Evolutionary conservation across 2,113 vertebrate genomes (phyloP).

Genomic region (Centropristis striata): DNA sequence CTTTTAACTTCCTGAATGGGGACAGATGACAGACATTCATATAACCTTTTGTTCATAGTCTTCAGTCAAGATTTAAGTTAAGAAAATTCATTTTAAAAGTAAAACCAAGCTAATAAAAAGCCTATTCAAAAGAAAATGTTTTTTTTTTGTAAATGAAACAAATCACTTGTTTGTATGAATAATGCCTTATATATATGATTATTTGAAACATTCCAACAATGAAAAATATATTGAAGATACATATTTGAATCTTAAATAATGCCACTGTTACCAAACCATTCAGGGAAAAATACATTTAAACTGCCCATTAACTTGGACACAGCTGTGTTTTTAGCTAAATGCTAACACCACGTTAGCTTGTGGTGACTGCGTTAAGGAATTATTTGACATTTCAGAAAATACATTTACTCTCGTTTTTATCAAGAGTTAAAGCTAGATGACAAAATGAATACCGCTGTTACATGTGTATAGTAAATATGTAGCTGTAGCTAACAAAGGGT

Average conservation of each 20-base stretch:
- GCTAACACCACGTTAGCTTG: too few relatives aligned
- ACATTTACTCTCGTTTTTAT: too few relatives aligned
- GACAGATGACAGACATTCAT: conserved; percentile 70
- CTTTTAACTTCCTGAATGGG: conserved; percentile 72
- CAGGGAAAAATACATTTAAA: too few relatives aligned
- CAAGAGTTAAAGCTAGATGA: too few relatives aligned
- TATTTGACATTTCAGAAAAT: too few relatives aligned
- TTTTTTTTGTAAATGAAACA: background rate
- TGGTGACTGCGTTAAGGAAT: too few relatives aligned
- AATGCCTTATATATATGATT: background rate
- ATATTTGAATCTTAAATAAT: background rate
- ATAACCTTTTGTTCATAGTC: conserved; percentile 61
- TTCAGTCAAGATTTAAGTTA: conserved; percentile 52
- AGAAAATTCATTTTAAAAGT: conserved; percentile 27
- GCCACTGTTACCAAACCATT: too few relatives aligned
- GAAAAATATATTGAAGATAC: background rate
- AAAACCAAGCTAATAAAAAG: background rate
- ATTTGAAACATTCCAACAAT: background rate
- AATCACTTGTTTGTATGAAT: background rate
- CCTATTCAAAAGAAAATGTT: background rate
- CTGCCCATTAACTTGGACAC: too few relatives aligned
- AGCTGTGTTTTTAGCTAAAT: too few relatives aligned
- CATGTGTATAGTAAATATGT: too few relatives aligned
- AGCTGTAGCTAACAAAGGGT: too few relatives aligned
- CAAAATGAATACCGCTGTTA: too few relatives aligned